Base-by-base conservation (phyloP, 1,140 invertebrate genomes). In the Papilio glaucus region DNA sequence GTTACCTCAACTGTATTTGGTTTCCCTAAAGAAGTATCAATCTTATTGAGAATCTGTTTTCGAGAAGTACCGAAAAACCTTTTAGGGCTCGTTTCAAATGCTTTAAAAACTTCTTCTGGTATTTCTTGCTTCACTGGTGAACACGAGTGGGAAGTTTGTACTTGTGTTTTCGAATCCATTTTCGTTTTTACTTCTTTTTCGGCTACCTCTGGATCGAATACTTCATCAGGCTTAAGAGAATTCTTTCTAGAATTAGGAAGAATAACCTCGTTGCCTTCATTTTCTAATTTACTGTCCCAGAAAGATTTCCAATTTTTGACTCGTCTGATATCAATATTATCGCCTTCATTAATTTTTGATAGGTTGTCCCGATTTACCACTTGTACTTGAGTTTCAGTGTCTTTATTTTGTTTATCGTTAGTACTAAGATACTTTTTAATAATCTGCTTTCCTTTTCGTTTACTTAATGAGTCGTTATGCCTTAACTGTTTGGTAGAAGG, bases 41-140 rank as follows among this genome's bases (percentile, higher is more conserved):
- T 89, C 79, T 91, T 93, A 77, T 85, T 91, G 70, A 93, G 79
- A 78, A 93, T 93, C 67, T 90, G 88, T 76, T 86, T 86, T 72
- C 91, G 81, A 62, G 89, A 91, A 39, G 88, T 93, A 6, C 89
- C 91, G 67, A 93, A 93, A 77, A 92, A 93, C 78, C 90, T 82
- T 77, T 92, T 93, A 13, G 91, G 91, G 73, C 91, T 92, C 29
- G 89, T 93, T 89, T 93, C 91, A 77, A 93, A 93, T 61, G 90
- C 91, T 83, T 88, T 90, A 72, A 91, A 92, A 39, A 91, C 85
- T 85, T 93, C 88, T 80, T 92, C 91, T 41, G 90, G 85, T 73
- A 92, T 61, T 80, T 93, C 89, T 79, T 89, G 87, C 78, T 87
- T 93, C 3, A 77, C 77, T 45, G 81, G 75, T 15, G 65, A 69